Conservation (phyloP, 2,113 vertebrate species). For the Micronycteris hirsuta region DNA sequence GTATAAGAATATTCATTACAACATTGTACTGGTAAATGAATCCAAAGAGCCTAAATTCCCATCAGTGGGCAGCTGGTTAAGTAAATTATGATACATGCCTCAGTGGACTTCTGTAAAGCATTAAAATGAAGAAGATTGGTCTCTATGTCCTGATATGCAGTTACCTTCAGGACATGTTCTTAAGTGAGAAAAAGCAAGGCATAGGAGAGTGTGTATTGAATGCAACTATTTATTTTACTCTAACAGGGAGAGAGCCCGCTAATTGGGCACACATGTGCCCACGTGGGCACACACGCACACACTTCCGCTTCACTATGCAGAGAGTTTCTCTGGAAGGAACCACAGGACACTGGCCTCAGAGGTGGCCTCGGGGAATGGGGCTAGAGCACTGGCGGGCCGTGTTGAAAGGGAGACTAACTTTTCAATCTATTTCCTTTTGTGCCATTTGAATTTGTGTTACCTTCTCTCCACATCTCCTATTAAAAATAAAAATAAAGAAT, state of each 20-base stretch:
- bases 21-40: neutral
- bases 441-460: neutral
- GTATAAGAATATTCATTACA: neutral
- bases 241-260: neutral
- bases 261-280: rapidly evolving
- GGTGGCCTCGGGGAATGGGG: neutral
- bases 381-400: rapidly evolving
- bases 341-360: neutral
- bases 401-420: neutral
- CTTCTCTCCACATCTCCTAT: neutral
- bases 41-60: neutral
- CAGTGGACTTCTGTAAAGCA: neutral
- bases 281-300: neutral
- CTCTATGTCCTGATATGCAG: neutral
- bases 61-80: neutral
- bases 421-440: neutral
- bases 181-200: neutral
- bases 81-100: neutral
- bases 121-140: neutral
- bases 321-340: neutral
- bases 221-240: neutral
- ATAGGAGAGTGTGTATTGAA: neutral
- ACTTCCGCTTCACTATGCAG: neutral
- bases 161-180: neutral
- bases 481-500: slow-evolving; percentile 53